Conservation (phyloP, 2,797 vertebrate species). For the Neosilurus hyrtlii region DNA sequence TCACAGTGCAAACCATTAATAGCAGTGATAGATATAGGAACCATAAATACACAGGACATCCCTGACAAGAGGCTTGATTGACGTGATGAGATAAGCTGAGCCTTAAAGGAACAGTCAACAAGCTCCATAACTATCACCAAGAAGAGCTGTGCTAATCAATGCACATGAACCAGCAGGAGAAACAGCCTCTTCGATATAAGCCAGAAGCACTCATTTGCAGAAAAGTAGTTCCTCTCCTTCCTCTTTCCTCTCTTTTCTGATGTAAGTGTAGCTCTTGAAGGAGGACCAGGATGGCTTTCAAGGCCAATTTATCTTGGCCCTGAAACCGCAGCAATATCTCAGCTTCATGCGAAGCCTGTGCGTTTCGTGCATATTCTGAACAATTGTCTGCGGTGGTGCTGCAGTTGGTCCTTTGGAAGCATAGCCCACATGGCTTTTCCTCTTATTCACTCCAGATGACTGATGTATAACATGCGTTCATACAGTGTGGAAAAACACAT, state of each 20-base stretch:
- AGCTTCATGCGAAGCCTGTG: slow-evolving; percentile 56
- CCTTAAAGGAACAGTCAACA: slow-evolving; percentile 23
- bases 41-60: slow-evolving; percentile 38
- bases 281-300: slow-evolving; percentile 69
- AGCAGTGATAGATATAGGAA: slow-evolving; percentile 13
- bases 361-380: slow-evolving; percentile 56
- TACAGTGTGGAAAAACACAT: slow-evolving; percentile 70
- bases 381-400: slow-evolving; percentile 56
- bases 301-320: slow-evolving; percentile 69
- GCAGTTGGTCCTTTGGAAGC: slow-evolving; percentile 60
- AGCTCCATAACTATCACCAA: slow-evolving; percentile 39
- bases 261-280: slow-evolving; percentile 72
- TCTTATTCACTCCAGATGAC: slow-evolving; percentile 77
- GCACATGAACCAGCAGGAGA: slow-evolving; percentile 6
- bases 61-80: slow-evolving; percentile 30
- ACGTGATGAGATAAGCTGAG: slow-evolving; percentile 26
- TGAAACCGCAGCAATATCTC: slow-evolving; percentile 68
- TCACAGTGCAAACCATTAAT: slow-evolving; percentile 5
- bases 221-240: slow-evolving; percentile 8
- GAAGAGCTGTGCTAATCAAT: slow-evolving; percentile 31
- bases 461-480: slow-evolving; percentile 60
- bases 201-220: slow-evolving; percentile 31
- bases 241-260: slow-evolving; percentile 50
- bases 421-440: slow-evolving; percentile 45
- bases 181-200: slow-evolving; percentile 25